Evolutionary conservation across 2,113 vertebrate species (phyloP).

Genomic region (Erpornis zantholeuca): DNA sequence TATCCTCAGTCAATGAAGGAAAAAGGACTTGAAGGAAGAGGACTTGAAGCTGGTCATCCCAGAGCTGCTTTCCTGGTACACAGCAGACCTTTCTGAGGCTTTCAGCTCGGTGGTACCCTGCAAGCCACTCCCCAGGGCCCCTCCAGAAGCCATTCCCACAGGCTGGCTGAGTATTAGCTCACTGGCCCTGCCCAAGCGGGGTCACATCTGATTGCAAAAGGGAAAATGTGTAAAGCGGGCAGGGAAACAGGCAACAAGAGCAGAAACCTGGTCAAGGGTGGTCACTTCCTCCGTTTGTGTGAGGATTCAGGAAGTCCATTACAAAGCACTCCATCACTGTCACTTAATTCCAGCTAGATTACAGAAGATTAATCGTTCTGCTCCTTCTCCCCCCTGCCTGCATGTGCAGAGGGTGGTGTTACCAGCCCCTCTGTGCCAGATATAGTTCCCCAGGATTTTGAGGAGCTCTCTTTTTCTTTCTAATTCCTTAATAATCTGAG

Average conservation of each 20-base stretch:
- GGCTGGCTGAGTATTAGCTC: not conserved
- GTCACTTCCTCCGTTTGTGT: constrained; percentile 50
- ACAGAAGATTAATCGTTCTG: constrained; percentile 11
- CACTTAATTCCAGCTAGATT: constrained; percentile 21
- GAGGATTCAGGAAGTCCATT: constrained; percentile 47
- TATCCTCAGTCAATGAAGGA: not conserved
- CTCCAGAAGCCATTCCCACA: not conserved
- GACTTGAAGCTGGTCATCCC: not conserved
- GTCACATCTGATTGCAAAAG: not conserved
- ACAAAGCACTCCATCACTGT: constrained; percentile 55
- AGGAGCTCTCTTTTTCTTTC: not conserved
- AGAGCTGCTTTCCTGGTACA: not conserved
- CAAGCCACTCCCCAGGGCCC: not conserved
- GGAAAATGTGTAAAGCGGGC: constrained; percentile 3
- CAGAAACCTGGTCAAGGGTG: constrained; percentile 58
- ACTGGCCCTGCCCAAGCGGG: accelerated
- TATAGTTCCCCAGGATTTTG: not conserved
- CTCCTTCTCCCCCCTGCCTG: not conserved
- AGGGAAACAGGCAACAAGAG: constrained; percentile 22
- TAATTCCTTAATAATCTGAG: not conserved
- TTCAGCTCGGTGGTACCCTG: not conserved
- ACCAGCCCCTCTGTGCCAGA: not conserved
- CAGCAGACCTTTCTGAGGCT: not conserved
- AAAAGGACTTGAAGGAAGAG: too few species aligned
- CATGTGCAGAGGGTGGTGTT: not conserved